Evolutionary conservation across 2,888 invertebrate genomes (phyloP), one percentile per base, ranked within the genome.

Genomic region (Phaedon cochleariae): DNA sequence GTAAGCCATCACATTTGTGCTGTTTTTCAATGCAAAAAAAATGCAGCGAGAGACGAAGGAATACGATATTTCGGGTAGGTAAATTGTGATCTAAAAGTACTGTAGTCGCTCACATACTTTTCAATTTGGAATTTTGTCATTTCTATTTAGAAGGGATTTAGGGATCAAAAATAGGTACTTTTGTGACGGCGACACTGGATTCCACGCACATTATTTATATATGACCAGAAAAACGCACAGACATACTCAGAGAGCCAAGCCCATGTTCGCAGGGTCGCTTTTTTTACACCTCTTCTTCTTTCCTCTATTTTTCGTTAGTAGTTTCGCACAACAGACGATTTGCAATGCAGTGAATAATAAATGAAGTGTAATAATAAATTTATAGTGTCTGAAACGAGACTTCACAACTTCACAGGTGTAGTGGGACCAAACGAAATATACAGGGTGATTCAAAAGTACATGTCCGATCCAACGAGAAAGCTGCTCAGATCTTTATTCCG

Each of bases 291-390:
- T 26, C 26, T 31, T 22, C 29, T 37, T 55, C 29, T 21, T 45
- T 54, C 53, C 18, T 41, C 20, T 53, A 20, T 31, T 20, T 21
- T 45, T 57, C 18, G 37, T 5, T 20, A 55, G 15, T 17, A 34
- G 21, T 22, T 41, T 21, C 34, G 57, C 59, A 34, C 48, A 26
- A 48, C 59, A 41, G 53, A 29, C 61, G 49, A 67, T 69, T 62
- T 62, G 69, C 63, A 52, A 59, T 51, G 58, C 53, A 53, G 62
- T 51, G 62, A 67, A 64, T 64, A 65, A 67, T 64, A 64, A 69
- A 69, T 67, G 62, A 61, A 65, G 64, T 60, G 64, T 64, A 61
- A 67, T 64, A 64, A 67, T 64, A 67, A 67, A 67, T 64, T 67
- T 49, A 67, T 63, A 59, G 41, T 41, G 41, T 53, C 21, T 26